Conservation (phyloP, 53 echinoderm and acorn worm species). For the Actinopyga echinites region DNA sequence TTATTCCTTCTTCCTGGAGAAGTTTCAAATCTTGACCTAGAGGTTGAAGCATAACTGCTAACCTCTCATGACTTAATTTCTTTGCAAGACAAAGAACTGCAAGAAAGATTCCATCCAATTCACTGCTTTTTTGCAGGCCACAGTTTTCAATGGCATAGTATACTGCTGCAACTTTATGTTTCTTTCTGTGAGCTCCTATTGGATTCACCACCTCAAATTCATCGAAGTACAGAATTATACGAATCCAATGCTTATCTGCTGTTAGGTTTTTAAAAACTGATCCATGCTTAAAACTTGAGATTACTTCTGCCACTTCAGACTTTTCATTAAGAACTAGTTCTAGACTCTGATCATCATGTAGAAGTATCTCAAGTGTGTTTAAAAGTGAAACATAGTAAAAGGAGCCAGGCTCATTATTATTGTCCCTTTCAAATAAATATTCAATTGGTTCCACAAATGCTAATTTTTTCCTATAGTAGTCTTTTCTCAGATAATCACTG, state of each 20-base stretch:
- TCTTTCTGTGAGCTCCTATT: conserved; percentile 24
- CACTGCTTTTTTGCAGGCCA: background rate
- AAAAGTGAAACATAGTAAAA: background rate
- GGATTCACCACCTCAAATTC: conserved; percentile 34
- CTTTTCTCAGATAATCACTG: no score
- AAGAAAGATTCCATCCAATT: conserved; percentile 15
- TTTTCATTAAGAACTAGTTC: background rate
- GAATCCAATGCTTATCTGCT: conserved; percentile 17
- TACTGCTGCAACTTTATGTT: conserved; percentile 18
- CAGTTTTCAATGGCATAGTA: conserved; percentile 38
- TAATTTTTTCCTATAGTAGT: no score
- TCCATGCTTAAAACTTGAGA: background rate
- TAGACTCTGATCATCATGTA: background rate
- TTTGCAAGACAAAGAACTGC: conserved; percentile 15
- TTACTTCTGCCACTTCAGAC: background rate
- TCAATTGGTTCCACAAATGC: no score
- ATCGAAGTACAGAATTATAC: conserved; percentile 16
- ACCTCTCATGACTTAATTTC: background rate
- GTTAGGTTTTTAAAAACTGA: background rate
- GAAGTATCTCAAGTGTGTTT: background rate
- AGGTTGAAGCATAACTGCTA: background rate
- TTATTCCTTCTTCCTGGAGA: conserved; percentile 12
- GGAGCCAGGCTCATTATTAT: no score
- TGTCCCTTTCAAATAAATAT: no score
- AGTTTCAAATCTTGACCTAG: conserved; percentile 14